Percentiles rank a stretch among this genome's conserved stretches.
These are phyloP conservation scores for Lepidonotus clava DNA, from an alignment of 2,888 invertebrate genomes.

Conservation along the genomic window DNA sequence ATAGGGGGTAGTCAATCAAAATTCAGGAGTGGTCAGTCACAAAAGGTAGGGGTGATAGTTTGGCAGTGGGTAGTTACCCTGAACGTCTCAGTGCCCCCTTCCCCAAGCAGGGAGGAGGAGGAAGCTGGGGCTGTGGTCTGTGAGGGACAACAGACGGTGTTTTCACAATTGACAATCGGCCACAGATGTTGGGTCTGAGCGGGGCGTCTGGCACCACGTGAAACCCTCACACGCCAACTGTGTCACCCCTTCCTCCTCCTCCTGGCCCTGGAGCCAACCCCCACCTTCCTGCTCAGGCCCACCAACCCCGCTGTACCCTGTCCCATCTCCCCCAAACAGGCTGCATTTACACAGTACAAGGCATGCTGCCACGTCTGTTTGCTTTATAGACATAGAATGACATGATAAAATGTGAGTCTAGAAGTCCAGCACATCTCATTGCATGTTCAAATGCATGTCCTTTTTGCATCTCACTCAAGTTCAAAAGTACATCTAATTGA, in stretches of 20 bases:
- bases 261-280: not conserved
- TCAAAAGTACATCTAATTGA: no score
- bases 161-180: slow-evolving; percentile 51
- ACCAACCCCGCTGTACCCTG: not conserved
- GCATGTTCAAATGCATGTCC: no score
- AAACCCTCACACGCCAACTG: not conserved
- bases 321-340: not conserved
- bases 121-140: not conserved
- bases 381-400: no score
- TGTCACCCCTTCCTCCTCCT: not conserved
- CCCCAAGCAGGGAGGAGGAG: not conserved
- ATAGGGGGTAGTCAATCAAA: no score
- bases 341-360: not conserved
- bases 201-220: not conserved
- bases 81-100: no score
- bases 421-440: no score
- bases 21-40: no score
- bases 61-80: no score
- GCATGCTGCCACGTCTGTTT: no score
- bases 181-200: slow-evolving; percentile 16
- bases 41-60: no score
- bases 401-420: no score
- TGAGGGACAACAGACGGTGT: slow-evolving; percentile 44
- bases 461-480: no score
- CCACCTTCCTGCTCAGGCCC: not conserved